These are phyloP conservation scores for Montifringilla adamsi DNA, from an alignment of 2,113 vertebrate species.

Conservation along the genomic window DNA sequence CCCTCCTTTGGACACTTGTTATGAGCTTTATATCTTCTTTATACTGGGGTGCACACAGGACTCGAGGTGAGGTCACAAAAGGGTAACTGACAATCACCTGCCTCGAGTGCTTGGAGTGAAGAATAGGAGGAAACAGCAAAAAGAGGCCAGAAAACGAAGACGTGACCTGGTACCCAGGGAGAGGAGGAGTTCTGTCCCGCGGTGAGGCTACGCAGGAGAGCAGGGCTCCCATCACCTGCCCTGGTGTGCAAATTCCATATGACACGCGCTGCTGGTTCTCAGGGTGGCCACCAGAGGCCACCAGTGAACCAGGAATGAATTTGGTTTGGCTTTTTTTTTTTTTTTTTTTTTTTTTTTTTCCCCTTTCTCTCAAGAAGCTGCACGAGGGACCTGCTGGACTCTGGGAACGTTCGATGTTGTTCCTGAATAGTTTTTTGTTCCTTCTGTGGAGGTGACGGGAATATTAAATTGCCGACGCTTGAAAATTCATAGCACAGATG, in stretches of 20 bases:
- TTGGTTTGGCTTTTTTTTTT: accelerated
- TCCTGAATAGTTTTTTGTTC: not conserved
- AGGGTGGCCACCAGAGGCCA: not conserved
- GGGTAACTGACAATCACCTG: not conserved
- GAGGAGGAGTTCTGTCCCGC: not conserved
- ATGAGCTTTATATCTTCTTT: not conserved
- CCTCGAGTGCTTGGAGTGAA: accelerated
- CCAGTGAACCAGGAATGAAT: not conserved
- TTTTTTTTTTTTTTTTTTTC: no score
- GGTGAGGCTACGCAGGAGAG: accelerated
- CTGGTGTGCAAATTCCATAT: accelerated
- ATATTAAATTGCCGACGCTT: not conserved
- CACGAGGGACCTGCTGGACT: accelerated
- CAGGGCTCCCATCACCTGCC: not conserved
- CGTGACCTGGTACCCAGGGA: not conserved
- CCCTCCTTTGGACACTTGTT: not conserved
- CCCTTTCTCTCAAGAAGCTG: no score
- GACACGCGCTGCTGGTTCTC: not conserved
- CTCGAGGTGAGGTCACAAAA: accelerated
- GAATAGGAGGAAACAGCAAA: not conserved
- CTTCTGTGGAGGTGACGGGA: not conserved
- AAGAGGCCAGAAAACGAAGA: not conserved
- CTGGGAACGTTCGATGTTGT: accelerated
- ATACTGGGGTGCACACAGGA: no score
- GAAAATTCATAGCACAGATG: not conserved